Evolutionary conservation across 2,888 invertebrate genomes (phyloP), one percentile per base, ranked within the genome.

Genomic region (Heteromurus nitidus): DNA sequence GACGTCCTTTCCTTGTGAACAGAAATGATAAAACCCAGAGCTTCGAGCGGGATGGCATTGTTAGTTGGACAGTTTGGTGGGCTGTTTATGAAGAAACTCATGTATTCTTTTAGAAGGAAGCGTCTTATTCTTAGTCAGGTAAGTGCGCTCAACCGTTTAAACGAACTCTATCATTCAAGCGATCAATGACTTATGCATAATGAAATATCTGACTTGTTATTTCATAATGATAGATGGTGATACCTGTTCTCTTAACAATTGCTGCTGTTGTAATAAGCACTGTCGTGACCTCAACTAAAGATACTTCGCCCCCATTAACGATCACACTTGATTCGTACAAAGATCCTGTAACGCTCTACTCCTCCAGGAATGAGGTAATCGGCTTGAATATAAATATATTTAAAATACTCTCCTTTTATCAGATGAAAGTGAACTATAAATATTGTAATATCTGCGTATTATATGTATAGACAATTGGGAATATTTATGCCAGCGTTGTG

Each of bases 51-150:
- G 30, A 7, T 58, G 3, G 1, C 1, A 9, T 64, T 74, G n/a
- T 5, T 50, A 22, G 20, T 13, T 2, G 20, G 74, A n/a, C 74
- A 74, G 24, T 64, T 69, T 30, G 74, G 42, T 55, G 85, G 83
- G 3, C 55, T 87, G 9, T 20, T 87, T 16, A 47, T 84, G 9
- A 87, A 87, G 62, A 50, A 85, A 53, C 60, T 65, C 9, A 13
- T 82, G 1, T 87, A 85, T 53, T 84, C 86, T 13, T 16, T 84
- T 5, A 20, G 85, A 58, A 84, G 82, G 67, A 82, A 82, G 44
- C 58, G 79, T 20, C 47, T 87, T n/a, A 75, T 86, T 28, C 0
- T 86, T 16, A 82, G 79, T 50, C 87, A 87, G 77, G 58, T 58
- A 22, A 3, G 53, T n/a, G n/a, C n/a, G n/a, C n/a, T n/a, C n/a